A percentile compares a stretch with the other conserved stretches of the same genome.
Conservation (phyloP, 2,797 vertebrate species). For the Chaenodraco wilsoni region DNA sequence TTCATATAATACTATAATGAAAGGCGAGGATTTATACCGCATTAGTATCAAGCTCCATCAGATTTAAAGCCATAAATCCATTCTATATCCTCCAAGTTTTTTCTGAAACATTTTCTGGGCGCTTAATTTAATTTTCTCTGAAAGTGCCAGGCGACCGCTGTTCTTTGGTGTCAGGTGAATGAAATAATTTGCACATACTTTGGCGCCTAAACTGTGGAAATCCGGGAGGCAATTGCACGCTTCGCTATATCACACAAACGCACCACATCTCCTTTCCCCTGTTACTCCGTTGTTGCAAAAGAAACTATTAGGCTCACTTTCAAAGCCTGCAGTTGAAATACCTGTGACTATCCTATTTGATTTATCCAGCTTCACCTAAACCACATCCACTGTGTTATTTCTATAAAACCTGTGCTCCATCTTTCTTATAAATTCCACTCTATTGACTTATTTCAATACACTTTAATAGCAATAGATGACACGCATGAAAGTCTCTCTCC, state of each 20-base stretch:
- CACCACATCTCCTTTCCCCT: slow-evolving; percentile 59
- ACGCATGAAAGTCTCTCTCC: slow-evolving; percentile 39
- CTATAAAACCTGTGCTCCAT: slow-evolving; percentile 31
- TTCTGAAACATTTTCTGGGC: slow-evolving; percentile 76
- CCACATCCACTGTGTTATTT: slow-evolving; percentile 43
- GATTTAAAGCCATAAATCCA: slow-evolving; percentile 84
- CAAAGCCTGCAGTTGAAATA: slow-evolving; percentile 50
- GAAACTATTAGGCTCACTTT: slow-evolving; percentile 62
- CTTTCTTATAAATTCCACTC: slow-evolving; percentile 9
- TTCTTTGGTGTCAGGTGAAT: slow-evolving; percentile 83
- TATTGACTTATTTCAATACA: slow-evolving; percentile 25
- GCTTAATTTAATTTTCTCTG: slow-evolving; percentile 82
- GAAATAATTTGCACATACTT: slow-evolving; percentile 82
- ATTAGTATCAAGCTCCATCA: slow-evolving; percentile 85
- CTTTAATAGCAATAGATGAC: slow-evolving; percentile 47
- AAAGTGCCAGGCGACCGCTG: slow-evolving; percentile 74
- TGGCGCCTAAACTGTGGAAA: slow-evolving; percentile 78
- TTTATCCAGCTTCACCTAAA: slow-evolving; percentile 58
- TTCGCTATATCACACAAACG: slow-evolving; percentile 68
- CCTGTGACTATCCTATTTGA: slow-evolving; percentile 53
- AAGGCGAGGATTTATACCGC: slow-evolving; percentile 82
- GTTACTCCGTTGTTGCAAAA: slow-evolving; percentile 50
- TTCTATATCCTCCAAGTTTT: slow-evolving; percentile 82
- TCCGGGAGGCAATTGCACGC: slow-evolving; percentile 74
- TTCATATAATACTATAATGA: slow-evolving; percentile 83